Percentiles rank a stretch among this genome's conserved stretches.
phyloP scores from a whole-genome alignment of 2,797 vertebrate species.

The Pterois miles region DNA sequence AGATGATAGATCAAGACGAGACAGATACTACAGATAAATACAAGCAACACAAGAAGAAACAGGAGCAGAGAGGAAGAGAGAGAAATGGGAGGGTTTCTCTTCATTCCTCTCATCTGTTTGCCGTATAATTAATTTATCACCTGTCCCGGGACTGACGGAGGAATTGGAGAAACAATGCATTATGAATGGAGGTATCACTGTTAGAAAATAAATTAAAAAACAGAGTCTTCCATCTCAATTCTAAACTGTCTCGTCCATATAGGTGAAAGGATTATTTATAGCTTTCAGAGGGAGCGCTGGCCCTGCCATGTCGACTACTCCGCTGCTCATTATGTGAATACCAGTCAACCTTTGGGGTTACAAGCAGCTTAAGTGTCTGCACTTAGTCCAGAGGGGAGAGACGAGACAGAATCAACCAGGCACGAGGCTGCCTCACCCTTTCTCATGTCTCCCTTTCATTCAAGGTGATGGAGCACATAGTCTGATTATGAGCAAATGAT shows the following conservation, averaged over 20 bases:
- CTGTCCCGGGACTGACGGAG: conserved; percentile 53
- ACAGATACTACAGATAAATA: conserved; percentile 20
- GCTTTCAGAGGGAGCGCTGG: conserved; percentile 39
- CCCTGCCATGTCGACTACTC: conserved; percentile 34
- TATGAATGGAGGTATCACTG: conserved; percentile 68
- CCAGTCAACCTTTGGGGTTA: conserved; percentile 64
- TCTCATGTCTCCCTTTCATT: conserved; percentile 12
- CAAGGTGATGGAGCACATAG: not conserved
- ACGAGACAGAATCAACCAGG: conserved; percentile 41
- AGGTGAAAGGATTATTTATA: conserved; percentile 57
- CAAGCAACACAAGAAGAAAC: conserved; percentile 3
- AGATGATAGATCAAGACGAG: conserved; percentile 40
- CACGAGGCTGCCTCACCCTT: conserved; percentile 4
- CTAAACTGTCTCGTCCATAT: conserved; percentile 19
- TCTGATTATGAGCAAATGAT: conserved; percentile 15
- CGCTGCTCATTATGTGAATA: conserved; percentile 56
- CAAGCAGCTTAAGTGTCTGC: conserved; percentile 50
- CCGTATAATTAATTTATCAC: conserved; percentile 75
- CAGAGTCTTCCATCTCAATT: conserved; percentile 20
- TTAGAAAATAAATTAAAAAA: conserved; percentile 42
- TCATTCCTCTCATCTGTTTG: conserved; percentile 47
- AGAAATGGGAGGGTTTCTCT: conserved; percentile 16
- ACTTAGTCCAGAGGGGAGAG: conserved; percentile 32
- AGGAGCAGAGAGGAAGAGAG: not conserved
- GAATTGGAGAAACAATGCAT: conserved; percentile 63